Percentiles rank a stretch among this genome's conserved stretches.
These are phyloP conservation scores for Andrena cerasifolii DNA, from an alignment of 1,140 invertebrate species.

Conservation along the genomic window DNA sequence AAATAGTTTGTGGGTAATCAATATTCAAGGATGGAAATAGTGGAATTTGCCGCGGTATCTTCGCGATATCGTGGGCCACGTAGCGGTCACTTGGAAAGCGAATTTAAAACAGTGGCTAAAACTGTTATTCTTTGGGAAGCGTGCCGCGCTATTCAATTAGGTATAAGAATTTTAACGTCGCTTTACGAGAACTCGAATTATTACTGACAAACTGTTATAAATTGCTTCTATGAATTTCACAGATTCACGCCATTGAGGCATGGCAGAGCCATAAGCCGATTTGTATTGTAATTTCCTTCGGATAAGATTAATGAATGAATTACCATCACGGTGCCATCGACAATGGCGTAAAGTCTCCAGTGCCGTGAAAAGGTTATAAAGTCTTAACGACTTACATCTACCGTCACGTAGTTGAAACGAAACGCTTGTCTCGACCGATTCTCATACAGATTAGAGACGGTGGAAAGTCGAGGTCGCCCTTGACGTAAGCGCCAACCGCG, in stretches of 20 bases:
- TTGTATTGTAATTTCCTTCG: neutral
- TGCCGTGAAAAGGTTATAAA: conserved; percentile 9
- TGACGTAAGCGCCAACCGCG: conserved; percentile 69
- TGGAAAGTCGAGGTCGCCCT: conserved; percentile 71
- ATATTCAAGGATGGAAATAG: neutral
- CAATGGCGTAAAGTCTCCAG: neutral
- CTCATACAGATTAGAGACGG: conserved; percentile 61
- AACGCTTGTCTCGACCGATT: conserved; percentile 58
- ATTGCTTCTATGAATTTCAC: too few relatives aligned
- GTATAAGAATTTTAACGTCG: too few relatives aligned
- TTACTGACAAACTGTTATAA: too few relatives aligned
- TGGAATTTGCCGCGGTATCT: neutral
- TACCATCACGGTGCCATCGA: neutral
- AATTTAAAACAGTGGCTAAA: too few relatives aligned
- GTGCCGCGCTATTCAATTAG: too few relatives aligned
- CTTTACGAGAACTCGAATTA: too few relatives aligned
- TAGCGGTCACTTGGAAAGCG: neutral
- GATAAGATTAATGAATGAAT: neutral
- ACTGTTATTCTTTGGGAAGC: too few relatives aligned
- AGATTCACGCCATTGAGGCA: too few relatives aligned
- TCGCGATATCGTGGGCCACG: neutral
- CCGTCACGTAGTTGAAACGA: conserved; percentile 27
- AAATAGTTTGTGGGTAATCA: neutral
- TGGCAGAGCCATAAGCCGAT: neutral
- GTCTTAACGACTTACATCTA: neutral